phyloP scores from a whole-genome alignment of 2,113 vertebrate species.

The Leptobrachium leishanense region DNA sequence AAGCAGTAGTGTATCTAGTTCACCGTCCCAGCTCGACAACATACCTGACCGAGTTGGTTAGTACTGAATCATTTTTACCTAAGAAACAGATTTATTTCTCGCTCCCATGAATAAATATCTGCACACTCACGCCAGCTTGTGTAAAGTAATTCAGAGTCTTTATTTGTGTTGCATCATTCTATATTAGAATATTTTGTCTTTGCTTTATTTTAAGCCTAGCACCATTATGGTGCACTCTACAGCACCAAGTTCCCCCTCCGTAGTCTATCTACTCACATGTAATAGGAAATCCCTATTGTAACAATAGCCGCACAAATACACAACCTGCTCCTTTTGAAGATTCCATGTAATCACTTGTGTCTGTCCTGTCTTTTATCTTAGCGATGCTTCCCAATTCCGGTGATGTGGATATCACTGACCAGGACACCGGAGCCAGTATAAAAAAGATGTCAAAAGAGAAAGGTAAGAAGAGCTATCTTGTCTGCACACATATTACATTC shows the following conservation, averaged over 20 bases:
- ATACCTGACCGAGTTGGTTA: conserved; percentile 81
- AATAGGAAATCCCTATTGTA: not conserved
- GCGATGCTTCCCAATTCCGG: conserved; percentile 70
- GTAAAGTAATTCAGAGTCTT: no score
- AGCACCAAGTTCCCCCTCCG: no score
- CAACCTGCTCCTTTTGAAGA: no score
- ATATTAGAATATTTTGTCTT: no score
- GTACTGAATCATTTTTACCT: conserved; percentile 39
- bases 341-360: not conserved
- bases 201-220: no score
- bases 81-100: no score
- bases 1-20: conserved; percentile 87
- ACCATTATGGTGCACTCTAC: no score
- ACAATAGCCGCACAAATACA: no score
- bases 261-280: not conserved
- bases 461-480: conserved; percentile 65
- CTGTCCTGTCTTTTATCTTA: conserved; percentile 48
- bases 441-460: conserved; percentile 86
- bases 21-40: conserved; percentile 72
- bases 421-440: conserved; percentile 74
- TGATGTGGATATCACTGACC: conserved; percentile 72
- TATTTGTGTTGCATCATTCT: no score
- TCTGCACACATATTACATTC: not conserved
- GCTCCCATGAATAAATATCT: no score
- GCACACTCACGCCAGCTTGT: no score